Percentiles rank a stretch among this genome's conserved stretches.
Conservation (phyloP, 2,113 vertebrate species). For the Lasiurus cinereus region DNA sequence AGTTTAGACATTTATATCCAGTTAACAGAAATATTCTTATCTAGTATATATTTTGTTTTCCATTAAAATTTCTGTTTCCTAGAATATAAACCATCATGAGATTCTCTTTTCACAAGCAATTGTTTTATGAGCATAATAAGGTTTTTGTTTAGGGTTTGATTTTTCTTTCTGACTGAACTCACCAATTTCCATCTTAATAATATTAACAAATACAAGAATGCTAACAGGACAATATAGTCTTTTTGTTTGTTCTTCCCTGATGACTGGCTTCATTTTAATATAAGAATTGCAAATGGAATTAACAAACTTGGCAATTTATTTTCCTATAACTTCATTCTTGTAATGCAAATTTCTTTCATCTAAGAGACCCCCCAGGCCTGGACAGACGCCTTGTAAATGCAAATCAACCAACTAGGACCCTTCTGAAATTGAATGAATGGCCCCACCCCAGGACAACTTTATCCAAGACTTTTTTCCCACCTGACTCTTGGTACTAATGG, state of each 20-base stretch:
- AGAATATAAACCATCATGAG: background rate
- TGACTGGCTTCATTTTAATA: background rate
- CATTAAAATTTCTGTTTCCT: constrained; percentile 22
- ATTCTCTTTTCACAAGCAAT: background rate
- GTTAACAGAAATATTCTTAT: constrained; percentile 13
- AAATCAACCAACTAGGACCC: background rate
- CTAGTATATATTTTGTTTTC: constrained; percentile 3
- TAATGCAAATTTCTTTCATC: background rate
- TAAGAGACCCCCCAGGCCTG: background rate
- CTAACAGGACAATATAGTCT: background rate
- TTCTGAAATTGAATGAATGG: background rate
- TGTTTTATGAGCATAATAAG: background rate
- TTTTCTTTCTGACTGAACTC: constrained; percentile 45
- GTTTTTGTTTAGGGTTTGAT: background rate
- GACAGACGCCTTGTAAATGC: background rate
- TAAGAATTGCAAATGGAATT: background rate
- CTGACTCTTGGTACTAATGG: background rate
- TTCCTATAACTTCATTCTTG: background rate
- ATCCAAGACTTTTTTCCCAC: background rate
- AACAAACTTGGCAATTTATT: background rate
- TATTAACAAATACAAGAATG: background rate
- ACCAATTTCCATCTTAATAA: constrained; percentile 3
- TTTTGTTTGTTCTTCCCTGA: background rate
- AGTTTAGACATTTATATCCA: background rate
- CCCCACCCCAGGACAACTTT: background rate